phyloP scores from a whole-genome alignment of 1,140 invertebrate genomes.

The Stenopsyche tienmushanensis region DNA sequence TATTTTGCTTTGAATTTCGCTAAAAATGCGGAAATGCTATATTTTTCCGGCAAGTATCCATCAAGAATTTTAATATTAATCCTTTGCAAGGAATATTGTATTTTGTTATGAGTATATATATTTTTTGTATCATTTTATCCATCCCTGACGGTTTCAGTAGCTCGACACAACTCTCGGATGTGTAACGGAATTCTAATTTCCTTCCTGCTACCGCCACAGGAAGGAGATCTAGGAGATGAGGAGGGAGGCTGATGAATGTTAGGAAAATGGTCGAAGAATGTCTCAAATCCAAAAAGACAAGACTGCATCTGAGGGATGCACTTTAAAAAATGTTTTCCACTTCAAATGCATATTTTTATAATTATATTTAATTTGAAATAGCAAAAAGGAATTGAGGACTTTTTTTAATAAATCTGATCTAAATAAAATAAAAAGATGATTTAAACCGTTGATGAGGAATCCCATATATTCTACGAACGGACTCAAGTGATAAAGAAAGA shows the following conservation, averaged over 20 bases:
- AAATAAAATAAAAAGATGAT: too few species aligned
- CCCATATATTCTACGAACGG: too few species aligned
- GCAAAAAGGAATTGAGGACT: too few species aligned
- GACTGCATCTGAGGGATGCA: too few species aligned
- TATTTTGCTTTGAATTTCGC: too few species aligned
- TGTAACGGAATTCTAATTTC: conserved; percentile 19
- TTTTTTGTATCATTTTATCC: neutral
- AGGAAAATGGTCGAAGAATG: neutral
- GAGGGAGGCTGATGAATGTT: neutral
- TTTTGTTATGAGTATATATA: neutral
- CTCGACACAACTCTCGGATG: conserved; percentile 1
- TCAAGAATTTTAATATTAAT: neutral
- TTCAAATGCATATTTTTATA: too few species aligned
- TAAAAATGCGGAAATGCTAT: too few species aligned
- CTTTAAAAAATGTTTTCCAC: too few species aligned
- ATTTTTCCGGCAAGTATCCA: neutral
- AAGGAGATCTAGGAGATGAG: neutral
- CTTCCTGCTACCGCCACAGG: conserved; percentile 7
- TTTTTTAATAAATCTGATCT: too few species aligned
- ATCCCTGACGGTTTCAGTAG: neutral
- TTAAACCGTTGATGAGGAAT: too few species aligned
- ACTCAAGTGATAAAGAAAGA: too few species aligned
- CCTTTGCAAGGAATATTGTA: neutral
- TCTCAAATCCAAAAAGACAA: neutral
- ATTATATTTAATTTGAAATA: too few species aligned